phyloP scores from a whole-genome alignment of 2,113 vertebrate species.

The Nothobranchius furzeri region DNA sequence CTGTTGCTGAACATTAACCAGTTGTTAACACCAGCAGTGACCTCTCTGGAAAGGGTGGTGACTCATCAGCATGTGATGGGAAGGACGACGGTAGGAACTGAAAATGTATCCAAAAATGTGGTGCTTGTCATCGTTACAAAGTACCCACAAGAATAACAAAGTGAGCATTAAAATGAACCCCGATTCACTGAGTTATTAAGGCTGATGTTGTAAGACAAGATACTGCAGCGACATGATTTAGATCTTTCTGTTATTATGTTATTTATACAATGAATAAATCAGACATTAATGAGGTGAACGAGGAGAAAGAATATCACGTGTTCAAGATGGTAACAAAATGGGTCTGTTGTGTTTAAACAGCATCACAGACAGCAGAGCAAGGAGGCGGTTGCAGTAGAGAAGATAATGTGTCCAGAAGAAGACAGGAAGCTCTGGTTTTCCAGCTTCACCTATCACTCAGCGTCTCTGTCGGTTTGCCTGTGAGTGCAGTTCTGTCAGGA shows the following conservation, averaged over 20 bases:
- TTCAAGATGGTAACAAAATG: neutral
- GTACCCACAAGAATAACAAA: slow-evolving; percentile 11
- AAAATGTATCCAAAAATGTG: slow-evolving; percentile 22
- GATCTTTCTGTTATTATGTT: neutral
- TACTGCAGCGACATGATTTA: neutral
- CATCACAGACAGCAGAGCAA: slow-evolving; percentile 29
- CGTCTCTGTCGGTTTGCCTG: slow-evolving; percentile 9
- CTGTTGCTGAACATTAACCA: slow-evolving; percentile 9
- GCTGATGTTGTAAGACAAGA: neutral
- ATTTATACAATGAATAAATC: neutral
- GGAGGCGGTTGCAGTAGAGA: slow-evolving; percentile 13
- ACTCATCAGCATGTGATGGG: slow-evolving; percentile 49
- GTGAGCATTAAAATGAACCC: neutral
- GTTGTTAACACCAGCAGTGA: slow-evolving; percentile 31
- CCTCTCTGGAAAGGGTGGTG: slow-evolving; percentile 33
- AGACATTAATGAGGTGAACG: neutral
- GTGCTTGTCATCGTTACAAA: slow-evolving; percentile 6
- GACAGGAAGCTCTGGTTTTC: slow-evolving; percentile 28
- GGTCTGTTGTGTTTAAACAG: slow-evolving; percentile 12
- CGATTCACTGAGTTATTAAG: slow-evolving; percentile 14
- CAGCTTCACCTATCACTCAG: slow-evolving; percentile 34
- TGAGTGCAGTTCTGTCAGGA: slow-evolving; percentile 46
- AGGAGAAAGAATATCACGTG: neutral
- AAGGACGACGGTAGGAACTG: slow-evolving; percentile 26
- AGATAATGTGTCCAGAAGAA: slow-evolving; percentile 22